Evolutionary conservation across 2,113 vertebrate genomes (phyloP).

Genomic region (Xerus inauris): DNA sequence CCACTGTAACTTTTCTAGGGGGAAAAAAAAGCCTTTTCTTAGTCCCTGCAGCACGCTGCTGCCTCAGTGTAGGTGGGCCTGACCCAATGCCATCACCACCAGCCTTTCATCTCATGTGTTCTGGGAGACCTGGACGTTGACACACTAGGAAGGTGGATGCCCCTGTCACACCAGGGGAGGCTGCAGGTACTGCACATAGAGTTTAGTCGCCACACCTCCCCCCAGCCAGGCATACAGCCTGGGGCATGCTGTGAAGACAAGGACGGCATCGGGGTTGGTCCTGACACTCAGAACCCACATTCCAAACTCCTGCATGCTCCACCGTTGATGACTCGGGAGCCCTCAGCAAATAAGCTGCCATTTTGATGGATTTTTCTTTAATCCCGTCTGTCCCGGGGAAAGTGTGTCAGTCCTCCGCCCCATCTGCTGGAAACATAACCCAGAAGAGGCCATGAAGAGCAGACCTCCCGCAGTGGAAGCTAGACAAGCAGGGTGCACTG

Average conservation of each 20-base stretch:
- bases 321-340: neutral
- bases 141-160: fast-evolving
- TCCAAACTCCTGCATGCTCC: too few species aligned
- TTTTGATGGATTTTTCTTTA: neutral
- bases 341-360: neutral
- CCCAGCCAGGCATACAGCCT: neutral
- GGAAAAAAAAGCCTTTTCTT: neutral
- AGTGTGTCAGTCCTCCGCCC: neutral
- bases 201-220: neutral
- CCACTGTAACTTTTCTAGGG: neutral
- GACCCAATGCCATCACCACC: neutral
- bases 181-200: fast-evolving
- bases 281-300: too few species aligned
- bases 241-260: too few species aligned
- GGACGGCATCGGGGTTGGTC: neutral
- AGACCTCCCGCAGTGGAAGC: fast-evolving
- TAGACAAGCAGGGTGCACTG: neutral
- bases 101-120: fast-evolving
- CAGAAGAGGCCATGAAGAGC: neutral
- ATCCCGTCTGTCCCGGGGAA: neutral
- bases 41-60: neutral
- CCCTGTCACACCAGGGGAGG: neutral
- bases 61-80: fast-evolving
- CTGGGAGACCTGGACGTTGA: neutral
- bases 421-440: neutral